phyloP scores from a whole-genome alignment of 2,113 vertebrate genomes.

The Spheniscus mendiculus region DNA sequence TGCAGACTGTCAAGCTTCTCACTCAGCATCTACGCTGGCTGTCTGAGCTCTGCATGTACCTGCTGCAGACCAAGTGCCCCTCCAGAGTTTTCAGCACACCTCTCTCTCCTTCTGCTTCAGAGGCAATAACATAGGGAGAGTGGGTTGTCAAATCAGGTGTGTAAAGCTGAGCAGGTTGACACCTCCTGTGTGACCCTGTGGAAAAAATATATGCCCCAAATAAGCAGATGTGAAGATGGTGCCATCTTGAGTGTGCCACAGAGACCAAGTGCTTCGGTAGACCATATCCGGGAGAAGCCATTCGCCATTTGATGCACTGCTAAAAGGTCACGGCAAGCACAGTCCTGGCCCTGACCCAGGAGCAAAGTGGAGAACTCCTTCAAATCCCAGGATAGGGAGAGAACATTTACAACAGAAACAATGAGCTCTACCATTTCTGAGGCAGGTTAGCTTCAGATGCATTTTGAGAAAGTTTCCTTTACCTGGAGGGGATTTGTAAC shows the following conservation, averaged over 20 bases:
- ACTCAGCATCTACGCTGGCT: neutral
- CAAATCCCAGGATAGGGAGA: neutral
- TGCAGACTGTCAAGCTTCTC: neutral
- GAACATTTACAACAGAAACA: neutral
- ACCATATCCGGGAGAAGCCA: neutral
- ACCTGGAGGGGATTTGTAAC: neutral
- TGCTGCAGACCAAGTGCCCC: fast-evolving
- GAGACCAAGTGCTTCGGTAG: neutral
- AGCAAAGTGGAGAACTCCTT: neutral
- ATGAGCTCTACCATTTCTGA: neutral
- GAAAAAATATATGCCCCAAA: neutral
- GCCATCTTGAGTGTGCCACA: neutral
- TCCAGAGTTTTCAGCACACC: neutral
- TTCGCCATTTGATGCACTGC: fast-evolving
- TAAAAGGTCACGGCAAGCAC: neutral
- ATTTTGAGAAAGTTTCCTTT: neutral
- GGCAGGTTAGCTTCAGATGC: neutral
- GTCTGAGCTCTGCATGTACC: fast-evolving
- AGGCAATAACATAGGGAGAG: neutral
- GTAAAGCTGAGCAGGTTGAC: neutral
- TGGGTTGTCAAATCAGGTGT: neutral
- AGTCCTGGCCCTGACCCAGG: neutral
- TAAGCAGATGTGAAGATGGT: neutral
- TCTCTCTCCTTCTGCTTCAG: neutral
- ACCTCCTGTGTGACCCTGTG: neutral